Base-by-base conservation (phyloP, 2,888 invertebrate genomes). In the Tachina grossa region DNA sequence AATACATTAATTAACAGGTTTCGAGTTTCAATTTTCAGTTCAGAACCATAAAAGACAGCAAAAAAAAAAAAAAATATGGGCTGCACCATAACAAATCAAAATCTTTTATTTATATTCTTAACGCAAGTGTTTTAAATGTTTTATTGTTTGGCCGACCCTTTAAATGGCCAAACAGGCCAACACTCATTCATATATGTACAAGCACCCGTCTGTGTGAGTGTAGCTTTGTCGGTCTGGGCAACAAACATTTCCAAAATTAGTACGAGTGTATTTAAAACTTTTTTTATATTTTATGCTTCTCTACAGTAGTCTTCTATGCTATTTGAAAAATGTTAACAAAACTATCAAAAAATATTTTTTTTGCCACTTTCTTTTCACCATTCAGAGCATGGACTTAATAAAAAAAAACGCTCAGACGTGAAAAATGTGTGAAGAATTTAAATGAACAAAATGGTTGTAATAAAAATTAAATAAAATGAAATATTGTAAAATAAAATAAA, bases 1-100 rank as follows among this genome's bases (percentile, higher is more conserved):
- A 80, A 80, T 80, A 49, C 80, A 74, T 80, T 59, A 19, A 81
- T 81, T 81, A 68, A 61, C 74, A 66, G 66, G 72, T 72, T 59
- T 31, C 47, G 47, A 59, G 13, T 47, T 47, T 47, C 10, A 72
- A 57, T 72, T 57, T 71, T 55, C 45, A 45, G 13, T 22, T 57
- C 13, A 57, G 41, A 57, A 31, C 22, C 55, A 43, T 57, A 47
- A 45, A 31, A 16, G 4, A 71, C 4, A 43, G 22, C 43, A 19
- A 19, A 0, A 43, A 55, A 19, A 19, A 0, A 43, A 55, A 69
- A 9, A 22, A 11, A n/a, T 41, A 10, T n/a, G 14, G 31, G 31
- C n/a, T 9, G n/a, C 10, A 41, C 9, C 6, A 41, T 19, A 61
- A 61, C 13, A 61, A 61, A 43, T 43, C 41, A 16, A 61, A 61